These are phyloP conservation scores for Scylla paramamosain DNA, from an alignment of 1,140 invertebrate genomes.

Conservation along the genomic window DNA sequence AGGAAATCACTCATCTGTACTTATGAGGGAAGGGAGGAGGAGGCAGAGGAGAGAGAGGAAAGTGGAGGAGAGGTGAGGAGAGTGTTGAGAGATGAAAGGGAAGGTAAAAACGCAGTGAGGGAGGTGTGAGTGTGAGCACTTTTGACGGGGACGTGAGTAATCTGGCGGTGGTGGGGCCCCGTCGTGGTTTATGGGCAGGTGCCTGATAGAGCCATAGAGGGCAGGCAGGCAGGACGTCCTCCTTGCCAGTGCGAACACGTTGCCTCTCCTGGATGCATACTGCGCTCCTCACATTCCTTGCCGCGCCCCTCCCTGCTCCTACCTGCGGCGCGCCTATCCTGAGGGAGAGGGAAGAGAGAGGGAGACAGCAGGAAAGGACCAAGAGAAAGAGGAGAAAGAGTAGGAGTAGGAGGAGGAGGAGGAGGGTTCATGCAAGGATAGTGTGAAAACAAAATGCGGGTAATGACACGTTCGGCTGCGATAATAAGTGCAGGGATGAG, in stretches of 20 bases:
- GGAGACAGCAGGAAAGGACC: background rate
- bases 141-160: constrained; percentile 28
- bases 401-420: background rate
- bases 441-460: constrained; percentile 37
- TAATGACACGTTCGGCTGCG: constrained; percentile 8
- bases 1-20: constrained; percentile 34
- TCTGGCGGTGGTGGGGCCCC: background rate
- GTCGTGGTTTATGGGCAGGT: constrained; percentile 37
- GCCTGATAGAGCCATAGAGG: constrained; percentile 32
- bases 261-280: constrained; percentile 38
- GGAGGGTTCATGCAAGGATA: background rate
- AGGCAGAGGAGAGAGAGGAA: background rate
- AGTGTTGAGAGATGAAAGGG: background rate
- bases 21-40: background rate
- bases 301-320: no score
- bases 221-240: background rate
- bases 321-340: background rate
- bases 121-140: background rate
- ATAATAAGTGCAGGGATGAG: constrained; percentile 46
- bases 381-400: background rate
- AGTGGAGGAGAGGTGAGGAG: background rate
- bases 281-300: background rate
- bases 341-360: background rate
- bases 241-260: constrained; percentile 38
- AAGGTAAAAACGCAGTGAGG: background rate